Base-by-base conservation (phyloP, 2,113 vertebrate species). In the Rhinolophus sinicus region DNA sequence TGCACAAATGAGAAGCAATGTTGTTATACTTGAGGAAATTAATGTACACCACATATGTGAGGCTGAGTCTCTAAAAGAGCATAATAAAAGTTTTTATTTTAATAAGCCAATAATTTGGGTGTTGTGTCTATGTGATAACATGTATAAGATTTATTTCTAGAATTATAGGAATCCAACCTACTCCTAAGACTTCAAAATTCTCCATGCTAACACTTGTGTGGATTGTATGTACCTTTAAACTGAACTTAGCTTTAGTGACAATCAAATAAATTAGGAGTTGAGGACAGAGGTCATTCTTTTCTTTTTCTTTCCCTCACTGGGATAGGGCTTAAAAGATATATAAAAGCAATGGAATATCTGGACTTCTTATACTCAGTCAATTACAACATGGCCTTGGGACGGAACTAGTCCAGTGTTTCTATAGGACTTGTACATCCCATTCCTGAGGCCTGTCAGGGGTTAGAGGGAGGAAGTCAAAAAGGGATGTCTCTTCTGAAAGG, bases 201-300 rank as follows among this genome's bases (percentile, higher is more conserved):
- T 50, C 47, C 11, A 11, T 50, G 47, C 47, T 24, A 95, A 35
- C 58, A 88, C 33, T 81, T 60, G 58, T 84, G 50, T 54, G 60
- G 40, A 8, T 80, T 95, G 30, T 70, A n/a, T 58, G 44, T 80
- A 44, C 30, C 60, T 96, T 94, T 84, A 91, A 92, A 62, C 21
- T 90, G 54, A 93, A 93, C 8, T 78, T 97, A 60, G 11, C 24
- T 52, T 94, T 50, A 91, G 52, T 86, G 72, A 64, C 65, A 95
- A 70, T 90, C 65, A 90, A 88, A 88, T 30, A 81, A 97, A 83
- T 80, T 92, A 78, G 69, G 35, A 93, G 10, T 92, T 78, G 52
- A 87, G 8, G 50, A 82, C 70, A 92, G 58, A 77, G 2, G 35
- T 52, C 33, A 70, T 33, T 62, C 4, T 88, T 96, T 78, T 54